Conservation (phyloP, 1,140 invertebrate species). For the Solenopsis invicta region DNA sequence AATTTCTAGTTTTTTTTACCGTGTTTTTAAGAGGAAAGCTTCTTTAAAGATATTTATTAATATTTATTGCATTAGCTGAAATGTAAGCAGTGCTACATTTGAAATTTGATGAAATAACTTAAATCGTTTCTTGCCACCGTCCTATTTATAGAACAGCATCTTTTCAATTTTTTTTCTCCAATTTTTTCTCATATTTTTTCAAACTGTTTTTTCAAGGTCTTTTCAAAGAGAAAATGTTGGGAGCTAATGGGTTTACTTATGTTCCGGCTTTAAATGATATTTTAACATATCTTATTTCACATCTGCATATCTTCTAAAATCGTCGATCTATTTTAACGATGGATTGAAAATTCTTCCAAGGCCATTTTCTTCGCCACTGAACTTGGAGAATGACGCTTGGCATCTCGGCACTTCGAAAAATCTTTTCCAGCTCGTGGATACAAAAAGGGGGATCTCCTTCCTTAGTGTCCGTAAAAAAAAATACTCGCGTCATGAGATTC, state of each 20-base stretch:
- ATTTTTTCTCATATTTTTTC: too few relatives aligned
- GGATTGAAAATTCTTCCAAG: conserved; percentile 32
- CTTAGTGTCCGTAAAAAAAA: conserved; percentile 45
- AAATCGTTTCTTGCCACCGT: too few relatives aligned
- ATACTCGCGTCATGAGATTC: conserved; percentile 22
- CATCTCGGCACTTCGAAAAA: conserved; percentile 44
- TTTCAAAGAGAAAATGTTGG: too few relatives aligned
- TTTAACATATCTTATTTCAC: not conserved
- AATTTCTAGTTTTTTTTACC: not conserved
- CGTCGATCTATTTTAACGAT: conserved; percentile 14
- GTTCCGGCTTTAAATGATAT: not conserved
- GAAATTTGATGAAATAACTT: not conserved
- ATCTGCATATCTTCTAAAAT: not conserved
- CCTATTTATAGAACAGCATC: too few relatives aligned
- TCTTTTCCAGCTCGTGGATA: conserved; percentile 42
- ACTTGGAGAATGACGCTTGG: conserved; percentile 42
- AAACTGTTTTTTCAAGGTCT: too few relatives aligned
- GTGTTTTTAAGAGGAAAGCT: not conserved
- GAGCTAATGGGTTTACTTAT: too few relatives aligned
- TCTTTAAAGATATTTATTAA: not conserved
- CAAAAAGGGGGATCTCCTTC: conserved; percentile 16
- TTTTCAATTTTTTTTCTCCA: too few relatives aligned
- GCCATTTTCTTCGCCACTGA: conserved; percentile 46
- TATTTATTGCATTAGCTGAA: not conserved
- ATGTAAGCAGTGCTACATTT: not conserved